These are phyloP conservation scores for Butastur rufipennis DNA, from an alignment of 2,113 vertebrate species.

Conservation along the genomic window DNA sequence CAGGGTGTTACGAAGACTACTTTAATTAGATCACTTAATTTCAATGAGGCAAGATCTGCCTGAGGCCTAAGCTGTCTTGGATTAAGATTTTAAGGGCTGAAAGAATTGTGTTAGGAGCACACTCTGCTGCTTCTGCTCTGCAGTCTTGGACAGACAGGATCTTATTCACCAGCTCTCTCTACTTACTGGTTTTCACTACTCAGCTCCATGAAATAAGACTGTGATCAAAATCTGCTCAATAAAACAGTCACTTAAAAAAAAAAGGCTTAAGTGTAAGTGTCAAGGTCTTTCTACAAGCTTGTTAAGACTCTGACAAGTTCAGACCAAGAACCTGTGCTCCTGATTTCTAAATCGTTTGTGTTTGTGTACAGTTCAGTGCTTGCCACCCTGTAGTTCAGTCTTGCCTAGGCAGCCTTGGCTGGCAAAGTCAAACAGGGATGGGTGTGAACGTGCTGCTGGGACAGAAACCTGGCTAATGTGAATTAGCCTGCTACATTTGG, in stretches of 20 bases:
- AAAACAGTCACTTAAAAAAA: background rate
- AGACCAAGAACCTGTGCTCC: background rate
- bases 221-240: background rate
- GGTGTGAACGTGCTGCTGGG: background rate
- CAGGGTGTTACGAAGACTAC: fast-evolving
- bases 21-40: background rate
- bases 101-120: fast-evolving
- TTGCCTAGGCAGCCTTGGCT: background rate
- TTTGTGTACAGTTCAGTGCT: fast-evolving
- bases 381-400: background rate
- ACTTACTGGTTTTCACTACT: background rate
- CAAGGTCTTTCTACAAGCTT: background rate
- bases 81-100: background rate
- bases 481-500: fast-evolving
- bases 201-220: background rate
- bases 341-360: background rate
- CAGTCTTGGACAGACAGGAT: background rate
- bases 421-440: fast-evolving
- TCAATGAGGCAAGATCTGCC: background rate
- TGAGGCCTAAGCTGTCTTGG: background rate
- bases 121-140: background rate
- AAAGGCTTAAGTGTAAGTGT: background rate
- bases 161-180: background rate
- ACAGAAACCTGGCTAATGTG: fast-evolving
- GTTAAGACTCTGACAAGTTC: background rate